A percentile compares a stretch with the other conserved stretches of the same genome.
Conservation (phyloP, 2,888 invertebrate genomes). For the Lydus trimaculatus region DNA sequence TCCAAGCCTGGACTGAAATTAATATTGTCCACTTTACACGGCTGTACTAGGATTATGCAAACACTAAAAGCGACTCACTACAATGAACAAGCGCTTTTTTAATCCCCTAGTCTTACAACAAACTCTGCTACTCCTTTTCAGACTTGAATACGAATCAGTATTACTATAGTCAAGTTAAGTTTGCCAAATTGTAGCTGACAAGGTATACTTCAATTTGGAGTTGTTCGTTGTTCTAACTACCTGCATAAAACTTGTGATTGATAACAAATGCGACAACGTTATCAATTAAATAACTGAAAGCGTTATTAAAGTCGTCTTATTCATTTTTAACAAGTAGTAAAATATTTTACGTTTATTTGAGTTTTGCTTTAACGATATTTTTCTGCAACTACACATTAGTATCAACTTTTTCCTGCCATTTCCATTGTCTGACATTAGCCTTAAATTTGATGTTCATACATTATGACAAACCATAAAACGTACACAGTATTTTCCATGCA, state of each 20-base stretch:
- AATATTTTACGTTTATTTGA: not conserved
- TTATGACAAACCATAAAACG: slow-evolving; percentile 41
- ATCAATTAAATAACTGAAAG: not conserved
- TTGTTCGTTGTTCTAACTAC: not conserved
- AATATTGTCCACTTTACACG: slow-evolving; percentile 57
- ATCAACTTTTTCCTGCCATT: slow-evolving; percentile 27
- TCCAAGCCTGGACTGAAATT: slow-evolving; percentile 56
- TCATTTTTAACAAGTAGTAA: not conserved
- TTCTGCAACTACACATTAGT: slow-evolving; percentile 29
- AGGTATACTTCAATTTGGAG: not conserved
- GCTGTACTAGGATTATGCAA: slow-evolving; percentile 47
- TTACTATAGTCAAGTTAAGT: not conserved
- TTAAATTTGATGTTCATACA: slow-evolving; percentile 35
- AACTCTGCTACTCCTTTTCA: not conserved
- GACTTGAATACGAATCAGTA: too few relatives aligned
- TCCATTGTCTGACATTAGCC: slow-evolving; percentile 29
- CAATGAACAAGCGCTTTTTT: slow-evolving; percentile 4
- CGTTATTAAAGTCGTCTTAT: not conserved
- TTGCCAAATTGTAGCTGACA: not conserved
- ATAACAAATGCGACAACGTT: not conserved
- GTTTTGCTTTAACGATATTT: slow-evolving; percentile 6
- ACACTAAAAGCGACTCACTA: slow-evolving; percentile 15
- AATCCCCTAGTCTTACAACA: not conserved
- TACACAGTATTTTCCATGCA: slow-evolving; percentile 27
- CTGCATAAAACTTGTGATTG: not conserved